phyloP scores from a whole-genome alignment of 1,140 invertebrate species.

The Mylabris phalerata region DNA sequence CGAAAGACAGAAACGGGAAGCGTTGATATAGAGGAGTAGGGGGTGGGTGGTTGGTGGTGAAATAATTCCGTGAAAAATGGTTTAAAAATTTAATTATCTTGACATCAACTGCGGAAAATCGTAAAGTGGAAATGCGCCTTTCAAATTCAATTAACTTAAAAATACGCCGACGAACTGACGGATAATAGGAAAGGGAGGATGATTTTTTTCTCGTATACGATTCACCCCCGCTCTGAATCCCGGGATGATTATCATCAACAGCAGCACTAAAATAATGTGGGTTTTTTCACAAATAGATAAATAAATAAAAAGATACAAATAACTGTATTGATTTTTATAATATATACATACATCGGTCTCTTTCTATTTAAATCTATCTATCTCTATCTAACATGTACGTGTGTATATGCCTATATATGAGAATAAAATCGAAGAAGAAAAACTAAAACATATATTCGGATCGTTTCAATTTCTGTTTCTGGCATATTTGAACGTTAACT shows the following conservation, averaged over 20 bases:
- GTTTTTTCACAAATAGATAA: too few relatives aligned
- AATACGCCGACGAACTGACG: constrained; percentile 15
- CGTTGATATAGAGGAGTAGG: too few relatives aligned
- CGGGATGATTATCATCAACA: too few relatives aligned
- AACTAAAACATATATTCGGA: constrained; percentile 41
- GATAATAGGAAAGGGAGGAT: background rate
- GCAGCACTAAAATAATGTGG: too few relatives aligned
- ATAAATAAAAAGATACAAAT: too few relatives aligned
- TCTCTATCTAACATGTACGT: too few relatives aligned
- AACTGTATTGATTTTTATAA: too few relatives aligned
- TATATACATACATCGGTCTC: too few relatives aligned
- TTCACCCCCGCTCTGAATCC: background rate
- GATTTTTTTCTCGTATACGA: background rate
- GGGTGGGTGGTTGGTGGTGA: background rate
- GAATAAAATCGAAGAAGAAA: constrained; percentile 26
- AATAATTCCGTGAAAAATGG: constrained; percentile 23
- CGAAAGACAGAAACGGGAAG: too few relatives aligned
- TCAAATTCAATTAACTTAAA: constrained; percentile 32
- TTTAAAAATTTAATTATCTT: constrained; percentile 36
- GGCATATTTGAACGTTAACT: constrained; percentile 43
- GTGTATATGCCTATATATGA: constrained; percentile 1
- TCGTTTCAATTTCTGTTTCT: constrained; percentile 42
- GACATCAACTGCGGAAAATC: constrained; percentile 32
- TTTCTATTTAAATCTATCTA: too few relatives aligned
- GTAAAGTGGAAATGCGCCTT: constrained; percentile 32